Evolutionary conservation across 1,140 invertebrate species (phyloP).

Genomic region (Glossosoma conforme): DNA sequence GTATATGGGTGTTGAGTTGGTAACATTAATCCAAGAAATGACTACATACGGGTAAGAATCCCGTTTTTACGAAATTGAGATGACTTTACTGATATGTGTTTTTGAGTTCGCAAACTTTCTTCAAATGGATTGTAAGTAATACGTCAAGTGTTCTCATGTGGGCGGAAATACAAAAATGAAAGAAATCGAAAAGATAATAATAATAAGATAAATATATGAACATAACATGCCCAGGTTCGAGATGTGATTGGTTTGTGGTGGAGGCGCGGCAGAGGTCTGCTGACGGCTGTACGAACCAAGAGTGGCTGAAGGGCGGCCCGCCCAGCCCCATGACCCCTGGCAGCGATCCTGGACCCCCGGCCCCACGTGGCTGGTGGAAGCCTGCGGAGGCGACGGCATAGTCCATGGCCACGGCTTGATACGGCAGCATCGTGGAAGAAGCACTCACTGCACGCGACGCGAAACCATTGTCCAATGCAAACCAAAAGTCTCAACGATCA

Average conservation of each 20-base stretch:
- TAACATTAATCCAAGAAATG: too few species aligned
- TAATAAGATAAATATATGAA: constrained; percentile 53
- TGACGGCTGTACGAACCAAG: constrained; percentile 84
- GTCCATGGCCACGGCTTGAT: constrained; percentile 84
- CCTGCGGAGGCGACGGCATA: constrained; percentile 66
- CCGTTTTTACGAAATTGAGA: too few species aligned
- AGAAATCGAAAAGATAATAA: constrained; percentile 21
- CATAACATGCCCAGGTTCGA: constrained; percentile 81
- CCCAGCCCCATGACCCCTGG: constrained; percentile 57
- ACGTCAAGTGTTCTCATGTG: too few species aligned
- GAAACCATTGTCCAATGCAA: too few species aligned
- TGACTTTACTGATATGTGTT: too few species aligned
- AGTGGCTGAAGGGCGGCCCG: constrained; percentile 75
- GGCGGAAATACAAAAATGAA: constrained; percentile 6
- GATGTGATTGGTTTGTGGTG: constrained; percentile 72
- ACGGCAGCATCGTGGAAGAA: constrained; percentile 73
- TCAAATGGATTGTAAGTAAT: too few species aligned
- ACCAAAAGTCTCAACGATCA: too few species aligned
- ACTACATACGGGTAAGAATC: too few species aligned
- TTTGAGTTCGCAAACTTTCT: neutral
- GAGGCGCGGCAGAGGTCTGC: constrained; percentile 77
- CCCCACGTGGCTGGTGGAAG: constrained; percentile 70
- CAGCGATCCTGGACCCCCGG: constrained; percentile 58
- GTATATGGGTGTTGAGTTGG: too few species aligned
- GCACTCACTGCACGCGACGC: too few species aligned